These are phyloP conservation scores for Brienomyrus brachyistius DNA, from an alignment of 2,113 vertebrate genomes.

Conservation along the genomic window DNA sequence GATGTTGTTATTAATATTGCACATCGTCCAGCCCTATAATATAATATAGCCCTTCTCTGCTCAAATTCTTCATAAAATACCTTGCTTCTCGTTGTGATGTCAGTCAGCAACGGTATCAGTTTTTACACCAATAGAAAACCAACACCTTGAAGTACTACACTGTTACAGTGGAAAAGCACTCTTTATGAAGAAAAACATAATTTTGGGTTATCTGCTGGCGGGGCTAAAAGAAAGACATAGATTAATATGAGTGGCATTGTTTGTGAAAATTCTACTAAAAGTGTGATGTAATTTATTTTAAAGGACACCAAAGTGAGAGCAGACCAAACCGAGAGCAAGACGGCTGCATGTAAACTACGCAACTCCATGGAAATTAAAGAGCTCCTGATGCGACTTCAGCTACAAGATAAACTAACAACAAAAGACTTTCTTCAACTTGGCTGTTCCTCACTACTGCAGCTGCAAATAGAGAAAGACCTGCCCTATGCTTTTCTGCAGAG, in stretches of 20 bases:
- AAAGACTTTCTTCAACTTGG: conserved; percentile 48
- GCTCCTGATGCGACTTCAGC: conserved; percentile 8
- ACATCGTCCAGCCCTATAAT: no score
- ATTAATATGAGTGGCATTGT: background rate
- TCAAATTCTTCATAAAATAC: no score
- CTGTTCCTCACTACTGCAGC: conserved; percentile 32
- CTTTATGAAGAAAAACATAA: background rate
- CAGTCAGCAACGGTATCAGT: no score
- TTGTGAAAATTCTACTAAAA: background rate
- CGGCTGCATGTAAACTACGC: background rate
- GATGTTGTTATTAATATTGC: no score
- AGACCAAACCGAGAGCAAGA: background rate
- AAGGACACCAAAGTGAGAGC: background rate
- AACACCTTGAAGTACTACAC: no score
- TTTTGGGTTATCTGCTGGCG: background rate
- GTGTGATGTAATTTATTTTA: background rate
- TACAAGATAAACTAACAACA: conserved; percentile 37
- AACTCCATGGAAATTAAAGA: conserved; percentile 40
- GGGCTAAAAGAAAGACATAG: background rate
- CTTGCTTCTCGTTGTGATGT: no score
- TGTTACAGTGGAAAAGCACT: background rate
- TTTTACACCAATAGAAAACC: no score
- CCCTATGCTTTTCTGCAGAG: conserved; percentile 49
- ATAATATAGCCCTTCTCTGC: no score
- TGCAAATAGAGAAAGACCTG: conserved; percentile 44